Percentiles rank a stretch among this genome's conserved stretches.
Conservation (phyloP, 2,797 vertebrate genomes). For the Danio kyathit region DNA sequence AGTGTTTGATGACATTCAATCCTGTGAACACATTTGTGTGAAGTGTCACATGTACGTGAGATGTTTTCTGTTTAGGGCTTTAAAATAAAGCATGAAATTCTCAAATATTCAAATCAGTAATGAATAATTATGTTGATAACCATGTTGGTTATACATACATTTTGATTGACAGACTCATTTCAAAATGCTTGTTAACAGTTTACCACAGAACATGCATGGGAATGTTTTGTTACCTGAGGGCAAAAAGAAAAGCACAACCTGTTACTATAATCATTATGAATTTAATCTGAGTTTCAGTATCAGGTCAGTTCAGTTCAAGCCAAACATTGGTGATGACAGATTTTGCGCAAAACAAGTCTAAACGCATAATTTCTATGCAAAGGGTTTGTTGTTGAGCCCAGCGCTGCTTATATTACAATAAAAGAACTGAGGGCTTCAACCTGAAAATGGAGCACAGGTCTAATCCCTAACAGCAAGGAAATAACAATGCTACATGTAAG, state of each 20-base stretch:
- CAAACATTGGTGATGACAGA: slow-evolving; percentile 14
- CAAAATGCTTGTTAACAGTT: slow-evolving; percentile 9
- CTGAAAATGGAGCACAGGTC: neutral
- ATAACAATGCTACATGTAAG: neutral
- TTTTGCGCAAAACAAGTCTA: slow-evolving; percentile 11
- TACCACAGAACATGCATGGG: slow-evolving; percentile 11
- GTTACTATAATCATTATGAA: slow-evolving; percentile 4
- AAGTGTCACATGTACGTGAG: neutral
- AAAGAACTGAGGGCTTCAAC: neutral
- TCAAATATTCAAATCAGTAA: slow-evolving; percentile 6
- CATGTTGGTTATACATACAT: neutral
- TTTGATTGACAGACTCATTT: slow-evolving; percentile 8
- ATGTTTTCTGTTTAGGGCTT: neutral
- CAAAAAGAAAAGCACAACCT: slow-evolving; percentile 8
- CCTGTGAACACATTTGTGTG: neutral
- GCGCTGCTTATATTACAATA: neutral
- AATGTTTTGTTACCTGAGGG: slow-evolving; percentile 9
- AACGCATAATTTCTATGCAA: neutral
- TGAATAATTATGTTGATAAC: neutral
- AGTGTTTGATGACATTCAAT: slow-evolving; percentile 4
- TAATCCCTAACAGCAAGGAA: neutral
- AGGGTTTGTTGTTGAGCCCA: neutral
- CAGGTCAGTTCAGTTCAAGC: neutral
- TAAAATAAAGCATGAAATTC: neutral
- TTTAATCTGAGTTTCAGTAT: slow-evolving; percentile 13